Evolutionary conservation across 1,140 invertebrate genomes (phyloP).

Genomic region (Penaeus indicus): DNA sequence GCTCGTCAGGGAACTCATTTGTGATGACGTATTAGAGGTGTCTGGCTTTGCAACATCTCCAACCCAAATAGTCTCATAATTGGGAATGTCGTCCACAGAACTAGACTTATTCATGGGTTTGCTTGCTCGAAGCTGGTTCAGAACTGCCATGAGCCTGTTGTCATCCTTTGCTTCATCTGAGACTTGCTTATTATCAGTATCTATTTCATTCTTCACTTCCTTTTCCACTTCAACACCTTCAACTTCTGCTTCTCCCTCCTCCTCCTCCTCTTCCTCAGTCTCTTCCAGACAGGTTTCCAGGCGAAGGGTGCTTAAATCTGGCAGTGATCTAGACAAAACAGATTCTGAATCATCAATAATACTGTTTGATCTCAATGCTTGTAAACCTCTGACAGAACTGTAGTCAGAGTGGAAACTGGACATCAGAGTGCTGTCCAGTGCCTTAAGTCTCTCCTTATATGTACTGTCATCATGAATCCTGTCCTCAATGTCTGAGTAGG

Average conservation of each 20-base stretch:
- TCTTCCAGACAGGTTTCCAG: conserved; percentile 62
- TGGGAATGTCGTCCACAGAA: conserved; percentile 70
- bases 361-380: conserved; percentile 55
- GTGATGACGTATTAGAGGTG: conserved; percentile 51
- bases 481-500: conserved; percentile 76
- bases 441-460: conserved; percentile 54
- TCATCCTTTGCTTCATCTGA: conserved; percentile 72
- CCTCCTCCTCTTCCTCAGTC: conserved; percentile 47
- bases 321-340: conserved; percentile 53
- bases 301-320: conserved; percentile 69
- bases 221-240: conserved; percentile 38
- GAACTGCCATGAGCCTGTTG: conserved; percentile 74
- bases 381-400: conserved; percentile 28
- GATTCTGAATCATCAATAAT: conserved; percentile 55
- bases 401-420: conserved; percentile 58
- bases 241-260: conserved; percentile 21
- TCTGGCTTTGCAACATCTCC: conserved; percentile 70
- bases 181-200: too few relatives aligned
- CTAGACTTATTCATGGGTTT: conserved; percentile 70
- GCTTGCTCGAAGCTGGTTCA: conserved; percentile 67
- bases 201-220: neutral
- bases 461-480: conserved; percentile 76
- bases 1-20: conserved; percentile 20
- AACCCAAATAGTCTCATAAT: conserved; percentile 71
- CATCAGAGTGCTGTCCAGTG: conserved; percentile 58